These are phyloP conservation scores for Cynopterus brachyotis DNA, from an alignment of 2,113 vertebrate species.

Conservation along the genomic window DNA sequence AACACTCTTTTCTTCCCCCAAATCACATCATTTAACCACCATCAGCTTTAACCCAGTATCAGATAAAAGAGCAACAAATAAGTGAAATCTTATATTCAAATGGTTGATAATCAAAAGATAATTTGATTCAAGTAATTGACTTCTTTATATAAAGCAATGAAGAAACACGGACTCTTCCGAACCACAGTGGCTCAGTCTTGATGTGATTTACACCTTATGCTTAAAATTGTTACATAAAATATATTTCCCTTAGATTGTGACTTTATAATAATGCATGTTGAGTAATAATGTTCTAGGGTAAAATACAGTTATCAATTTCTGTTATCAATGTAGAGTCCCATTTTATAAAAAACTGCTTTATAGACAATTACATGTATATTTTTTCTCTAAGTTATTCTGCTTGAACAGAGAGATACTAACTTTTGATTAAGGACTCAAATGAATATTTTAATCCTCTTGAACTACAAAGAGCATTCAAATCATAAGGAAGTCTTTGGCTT, in stretches of 20 bases:
- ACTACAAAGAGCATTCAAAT: constrained; percentile 28
- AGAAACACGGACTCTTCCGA: constrained; percentile 8
- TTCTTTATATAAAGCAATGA: background rate
- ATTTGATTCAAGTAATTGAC: background rate
- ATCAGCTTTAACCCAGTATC: constrained; percentile 30
- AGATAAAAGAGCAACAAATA: constrained; percentile 43
- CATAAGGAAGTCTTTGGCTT: background rate
- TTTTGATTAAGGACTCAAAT: constrained; percentile 64
- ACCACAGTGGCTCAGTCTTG: background rate
- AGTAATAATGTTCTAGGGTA: constrained; percentile 42
- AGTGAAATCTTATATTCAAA: constrained; percentile 45
- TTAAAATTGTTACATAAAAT: constrained; percentile 30
- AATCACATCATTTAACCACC: background rate
- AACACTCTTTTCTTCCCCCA: background rate
- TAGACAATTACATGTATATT: background rate
- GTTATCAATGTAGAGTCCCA: background rate
- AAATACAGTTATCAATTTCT: background rate
- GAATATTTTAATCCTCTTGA: constrained; percentile 47
- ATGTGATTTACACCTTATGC: background rate
- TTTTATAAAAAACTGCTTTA: constrained; percentile 15
- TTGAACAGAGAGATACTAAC: constrained; percentile 65
- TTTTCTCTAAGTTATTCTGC: constrained; percentile 19
- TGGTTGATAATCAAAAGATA: constrained; percentile 21
- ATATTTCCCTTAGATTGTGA: constrained; percentile 24
- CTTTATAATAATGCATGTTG: constrained; percentile 13